Evolutionary conservation across 2,797 vertebrate species (phyloP).

Genomic region (Odontamblyopus rebecca): DNA sequence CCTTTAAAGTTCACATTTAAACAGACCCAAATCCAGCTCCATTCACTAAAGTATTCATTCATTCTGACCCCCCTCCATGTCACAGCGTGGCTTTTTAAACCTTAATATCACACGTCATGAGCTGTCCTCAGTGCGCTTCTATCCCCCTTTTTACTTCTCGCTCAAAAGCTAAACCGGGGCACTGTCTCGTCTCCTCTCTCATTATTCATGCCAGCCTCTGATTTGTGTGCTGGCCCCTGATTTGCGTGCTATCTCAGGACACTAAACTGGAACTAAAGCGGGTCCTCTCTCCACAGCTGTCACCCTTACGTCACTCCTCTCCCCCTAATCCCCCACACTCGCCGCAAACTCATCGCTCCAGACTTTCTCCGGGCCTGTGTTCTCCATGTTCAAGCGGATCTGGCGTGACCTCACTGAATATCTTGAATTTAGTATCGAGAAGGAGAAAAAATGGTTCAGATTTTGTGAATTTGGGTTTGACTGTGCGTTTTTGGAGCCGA

Average conservation of each 20-base stretch:
- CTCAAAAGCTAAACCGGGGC: neutral
- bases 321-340: neutral
- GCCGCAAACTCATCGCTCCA: neutral
- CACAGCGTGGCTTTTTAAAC: neutral
- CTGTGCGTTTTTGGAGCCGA: no score
- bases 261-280: slow-evolving; percentile 7
- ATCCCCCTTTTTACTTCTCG: neutral
- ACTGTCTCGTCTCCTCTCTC: slow-evolving; percentile 1
- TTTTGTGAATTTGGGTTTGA: no score
- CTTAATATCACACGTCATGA: neutral
- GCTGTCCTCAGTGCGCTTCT: neutral
- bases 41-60: neutral
- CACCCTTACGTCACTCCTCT: neutral
- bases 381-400: no score
- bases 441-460: no score
- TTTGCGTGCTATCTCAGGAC: slow-evolving; percentile 1
- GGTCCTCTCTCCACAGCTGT: slow-evolving; percentile 4
- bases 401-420: no score
- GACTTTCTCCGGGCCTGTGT: neutral
- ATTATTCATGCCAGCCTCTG: slow-evolving; percentile 5
- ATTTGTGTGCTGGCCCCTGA: neutral
- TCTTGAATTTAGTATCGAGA: no score
- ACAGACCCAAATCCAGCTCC: no score
- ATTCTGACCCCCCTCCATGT: neutral
- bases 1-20: no score